Percentiles rank a stretch among this genome's conserved stretches.
These are phyloP conservation scores for Apodemia mormo DNA, from an alignment of 2,888 invertebrate genomes.

Conservation along the genomic window DNA sequence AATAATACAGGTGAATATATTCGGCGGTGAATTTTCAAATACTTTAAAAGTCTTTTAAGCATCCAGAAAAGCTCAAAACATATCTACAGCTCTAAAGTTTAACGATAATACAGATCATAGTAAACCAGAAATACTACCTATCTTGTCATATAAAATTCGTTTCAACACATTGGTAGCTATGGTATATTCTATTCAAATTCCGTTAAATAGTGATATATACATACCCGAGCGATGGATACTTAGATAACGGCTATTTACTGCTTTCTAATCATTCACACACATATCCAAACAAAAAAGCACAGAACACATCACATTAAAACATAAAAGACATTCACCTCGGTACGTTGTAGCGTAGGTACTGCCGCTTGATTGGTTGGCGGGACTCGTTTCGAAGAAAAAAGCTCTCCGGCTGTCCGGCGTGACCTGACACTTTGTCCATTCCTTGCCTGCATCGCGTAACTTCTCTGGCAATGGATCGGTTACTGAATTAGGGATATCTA, in stretches of 20 bases:
- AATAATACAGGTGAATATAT: too few species aligned
- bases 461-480: constrained; percentile 75
- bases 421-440: constrained; percentile 74
- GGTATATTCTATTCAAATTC: background rate
- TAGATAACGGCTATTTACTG: constrained; percentile 12
- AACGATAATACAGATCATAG: background rate
- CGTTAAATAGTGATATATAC: background rate
- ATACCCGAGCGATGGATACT: constrained; percentile 9
- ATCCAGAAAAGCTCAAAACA: background rate
- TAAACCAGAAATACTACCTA: constrained; percentile 7
- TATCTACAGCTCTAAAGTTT: background rate
- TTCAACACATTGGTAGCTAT: background rate
- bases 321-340: constrained; percentile 76
- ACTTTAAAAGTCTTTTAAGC: too few species aligned
- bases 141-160: constrained; percentile 12
- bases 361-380: constrained; percentile 81
- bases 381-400: constrained; percentile 84
- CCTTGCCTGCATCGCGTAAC: constrained; percentile 66
- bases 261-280: constrained; percentile 23
- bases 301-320: constrained; percentile 41
- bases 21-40: too few species aligned
- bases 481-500: constrained; percentile 51
- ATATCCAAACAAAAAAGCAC: constrained; percentile 39
- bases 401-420: constrained; percentile 68
- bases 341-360: constrained; percentile 75